Evolutionary conservation across 2,888 invertebrate genomes (phyloP), one percentile per base, ranked within the genome.

Genomic region (Melanotus villosus): DNA sequence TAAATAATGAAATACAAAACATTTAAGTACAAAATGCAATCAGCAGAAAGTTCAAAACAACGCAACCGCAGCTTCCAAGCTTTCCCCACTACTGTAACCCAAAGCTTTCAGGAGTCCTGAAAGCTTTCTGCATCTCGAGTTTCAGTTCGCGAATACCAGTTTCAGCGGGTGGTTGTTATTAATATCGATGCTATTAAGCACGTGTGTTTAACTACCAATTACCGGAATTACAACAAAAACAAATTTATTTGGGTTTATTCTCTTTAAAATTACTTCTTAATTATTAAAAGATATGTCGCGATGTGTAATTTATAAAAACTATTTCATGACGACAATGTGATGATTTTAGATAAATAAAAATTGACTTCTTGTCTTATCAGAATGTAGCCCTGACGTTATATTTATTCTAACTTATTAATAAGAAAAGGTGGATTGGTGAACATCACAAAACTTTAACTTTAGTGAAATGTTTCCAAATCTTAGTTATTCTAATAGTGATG

Each of bases 31-130:
- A 65, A 65, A 65, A 32, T 65, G 65, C 65, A 65, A 65, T 65
- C 65, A 38, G 30, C 38, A 12, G 58, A 65, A 50, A 66, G 54
- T 60, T 60, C 38, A 60, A 60, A 66, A 66, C 60, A 66, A 66
- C 66, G 66, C 66, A 66, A 66, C 66, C 66, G 66, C 66, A 66
- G 66, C 60, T 59, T 66, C 60, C 66, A 54, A 34, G 38, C 38
- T 58, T 52, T 32, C 66, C 65, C 66, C 65, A 60, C 66, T 60
- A 59, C 66, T 54, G 43, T 26, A 59, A 36, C 50, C 65, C 56
- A 58, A 36, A 58, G 50, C 52, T 65, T 56, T 65, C 58, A 47
- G 50, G 65, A 36, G 23, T 57, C 45, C 57, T 21, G 65, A 58
- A 65, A 66, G 66, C 60, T 52, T 52, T 58, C 52, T 43, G 41